phyloP scores from a whole-genome alignment of 2,113 vertebrate genomes.

The Anolis sagrei region DNA sequence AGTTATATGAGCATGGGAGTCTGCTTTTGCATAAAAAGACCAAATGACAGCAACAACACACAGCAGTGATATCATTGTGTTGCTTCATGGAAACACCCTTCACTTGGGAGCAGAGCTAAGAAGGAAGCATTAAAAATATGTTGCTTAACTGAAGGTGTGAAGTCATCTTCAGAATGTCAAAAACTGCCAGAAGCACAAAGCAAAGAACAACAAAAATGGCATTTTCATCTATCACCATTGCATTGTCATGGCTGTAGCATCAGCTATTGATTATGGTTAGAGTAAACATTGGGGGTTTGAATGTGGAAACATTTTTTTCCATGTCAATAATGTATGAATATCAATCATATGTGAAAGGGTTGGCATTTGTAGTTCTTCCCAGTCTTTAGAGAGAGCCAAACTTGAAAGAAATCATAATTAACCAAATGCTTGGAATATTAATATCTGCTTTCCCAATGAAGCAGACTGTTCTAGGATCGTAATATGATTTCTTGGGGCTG shows the following conservation, averaged over 20 bases:
- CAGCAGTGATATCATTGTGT: not conserved
- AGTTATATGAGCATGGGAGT: slow-evolving; percentile 11
- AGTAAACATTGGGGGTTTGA: not conserved
- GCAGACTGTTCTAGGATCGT: not conserved
- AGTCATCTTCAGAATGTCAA: not conserved
- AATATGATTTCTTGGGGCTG: not conserved
- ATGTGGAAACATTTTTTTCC: not conserved
- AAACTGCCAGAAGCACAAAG: not conserved
- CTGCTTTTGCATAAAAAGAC: slow-evolving; percentile 9
- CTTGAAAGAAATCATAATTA: not conserved
- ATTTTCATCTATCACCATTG: not conserved
- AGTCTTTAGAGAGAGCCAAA: not conserved
- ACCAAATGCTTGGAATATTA: not conserved
- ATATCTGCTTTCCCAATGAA: not conserved
- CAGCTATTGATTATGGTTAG: not conserved
- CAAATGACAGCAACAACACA: slow-evolving; percentile 3
- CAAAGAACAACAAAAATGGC: slow-evolving; percentile 1
- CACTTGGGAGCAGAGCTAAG: not conserved
- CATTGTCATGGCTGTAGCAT: not conserved
- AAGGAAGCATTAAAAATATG: not conserved
- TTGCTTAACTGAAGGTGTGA: not conserved
- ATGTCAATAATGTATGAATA: slow-evolving; percentile 8
- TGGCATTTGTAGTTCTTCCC: not conserved
- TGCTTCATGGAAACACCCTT: not conserved
- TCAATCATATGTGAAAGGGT: not conserved